These are phyloP conservation scores for Cheumatopsyche charites DNA, from an alignment of 1,140 invertebrate species.

Conservation along the genomic window DNA sequence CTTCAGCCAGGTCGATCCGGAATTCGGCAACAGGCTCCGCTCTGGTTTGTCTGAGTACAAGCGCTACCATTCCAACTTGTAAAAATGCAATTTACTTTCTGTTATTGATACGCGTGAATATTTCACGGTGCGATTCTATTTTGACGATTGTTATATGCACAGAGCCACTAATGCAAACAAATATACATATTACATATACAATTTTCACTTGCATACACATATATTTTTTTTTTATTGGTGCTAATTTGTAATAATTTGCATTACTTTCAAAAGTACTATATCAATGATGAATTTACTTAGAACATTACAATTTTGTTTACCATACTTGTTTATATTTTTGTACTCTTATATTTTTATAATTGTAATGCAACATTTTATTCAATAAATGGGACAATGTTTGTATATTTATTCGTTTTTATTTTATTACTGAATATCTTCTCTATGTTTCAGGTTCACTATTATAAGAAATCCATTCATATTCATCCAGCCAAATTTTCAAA, in stretches of 20 bases:
- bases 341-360: constrained; percentile 14
- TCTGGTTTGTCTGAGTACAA: constrained; percentile 66
- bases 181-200: background rate
- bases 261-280: no score
- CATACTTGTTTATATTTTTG: constrained; percentile 1
- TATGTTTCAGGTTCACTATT: background rate
- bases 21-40: constrained; percentile 70
- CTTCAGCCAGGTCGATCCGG: constrained; percentile 71
- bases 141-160: no score
- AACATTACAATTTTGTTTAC: no score
- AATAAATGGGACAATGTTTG: constrained; percentile 19
- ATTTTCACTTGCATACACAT: background rate
- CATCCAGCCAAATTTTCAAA: no score
- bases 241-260: background rate
- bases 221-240: background rate
- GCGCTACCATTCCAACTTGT: constrained; percentile 64
- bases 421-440: background rate
- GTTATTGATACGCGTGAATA: background rate
- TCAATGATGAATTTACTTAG: no score
- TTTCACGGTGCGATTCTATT: background rate
- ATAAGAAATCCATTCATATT: background rate
- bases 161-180: background rate
- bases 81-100: constrained; percentile 49
- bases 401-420: background rate
- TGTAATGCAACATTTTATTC: constrained; percentile 29